Base-by-base conservation (phyloP, 2,797 vertebrate species). In the Betta splendens region DNA sequence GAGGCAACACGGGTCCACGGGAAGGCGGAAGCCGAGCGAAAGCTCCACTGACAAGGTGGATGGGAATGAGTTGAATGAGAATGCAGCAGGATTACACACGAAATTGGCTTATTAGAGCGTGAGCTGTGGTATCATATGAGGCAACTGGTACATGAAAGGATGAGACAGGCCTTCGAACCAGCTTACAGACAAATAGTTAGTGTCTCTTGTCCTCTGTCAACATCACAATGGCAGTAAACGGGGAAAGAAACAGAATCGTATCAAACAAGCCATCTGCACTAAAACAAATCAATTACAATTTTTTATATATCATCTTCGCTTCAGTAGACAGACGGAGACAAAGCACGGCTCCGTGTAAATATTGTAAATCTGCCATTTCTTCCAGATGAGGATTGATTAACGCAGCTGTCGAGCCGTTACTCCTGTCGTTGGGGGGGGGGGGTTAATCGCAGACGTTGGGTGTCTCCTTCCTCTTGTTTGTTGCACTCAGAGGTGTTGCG, bases 351-450 rank as follows among this genome's bases (percentile, higher is more conserved):
- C 40, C 17, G 13, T 63, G 65, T 55, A 67, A 71, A 59, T 39
- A 45, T 65, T 59, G 67, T 77, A 55, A 78, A 81, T 75, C 69
- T 72, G 64, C 21, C 48, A 51, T 69, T 69, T 65, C 53, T 53
- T 10, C 56, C 64, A 69, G 54, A 85, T 58, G 39, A 62, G 64
- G 68, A 63, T 62, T 78, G 75, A 87, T 86, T 87, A 83, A 82
- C 80, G 69, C 75, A 73, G 72, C 72, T 60, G 63, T 58, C 51
- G 55, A 63, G 58, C 63, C 69, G 82, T 87, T 80, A 72, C 63
- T 56, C 47, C 52, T 54, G 72, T 59, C 69, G 73, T 10, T 7
- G 16, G 9, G 15, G 7, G 16, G 9, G 15, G 49, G 54, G 47
- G 65, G 39, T 56, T 64, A 80, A 80, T 76, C 67, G 57, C 62